phyloP scores from a whole-genome alignment of 2,113 vertebrate genomes.

The Colossoma macropomum region DNA sequence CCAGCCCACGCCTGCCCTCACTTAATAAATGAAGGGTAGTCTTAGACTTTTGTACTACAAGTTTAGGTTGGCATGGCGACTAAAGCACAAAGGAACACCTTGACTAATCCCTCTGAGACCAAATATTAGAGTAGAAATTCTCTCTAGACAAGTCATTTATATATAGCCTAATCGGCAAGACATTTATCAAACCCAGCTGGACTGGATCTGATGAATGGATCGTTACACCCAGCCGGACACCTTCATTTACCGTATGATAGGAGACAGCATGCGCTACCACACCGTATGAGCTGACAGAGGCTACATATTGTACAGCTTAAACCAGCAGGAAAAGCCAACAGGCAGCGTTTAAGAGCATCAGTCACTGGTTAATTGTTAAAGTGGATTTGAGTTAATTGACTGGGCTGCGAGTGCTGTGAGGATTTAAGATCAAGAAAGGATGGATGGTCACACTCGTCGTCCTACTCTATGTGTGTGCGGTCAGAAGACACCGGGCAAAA shows the following conservation, averaged over 20 bases:
- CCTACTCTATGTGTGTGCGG: not conserved
- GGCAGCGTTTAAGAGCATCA: not conserved
- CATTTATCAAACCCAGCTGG: not conserved
- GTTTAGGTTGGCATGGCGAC: too few species aligned
- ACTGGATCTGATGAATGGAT: not conserved
- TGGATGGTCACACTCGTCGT: not conserved
- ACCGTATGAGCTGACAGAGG: not conserved
- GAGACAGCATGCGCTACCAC: not conserved
- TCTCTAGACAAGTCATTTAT: not conserved
- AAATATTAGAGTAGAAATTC: too few species aligned
- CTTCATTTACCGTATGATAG: not conserved
- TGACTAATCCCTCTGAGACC: too few species aligned
- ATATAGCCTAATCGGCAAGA: not conserved
- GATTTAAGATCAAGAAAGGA: not conserved
- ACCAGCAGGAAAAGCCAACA: not conserved
- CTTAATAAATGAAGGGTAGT: too few species aligned
- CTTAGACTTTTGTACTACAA: too few species aligned
- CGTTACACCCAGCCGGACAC: not conserved
- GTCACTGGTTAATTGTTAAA: not conserved
- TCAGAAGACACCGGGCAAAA: not conserved
- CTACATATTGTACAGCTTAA: not conserved
- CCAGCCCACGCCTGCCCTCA: too few species aligned
- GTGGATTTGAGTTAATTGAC: constrained; percentile 18
- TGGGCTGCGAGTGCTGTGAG: not conserved
- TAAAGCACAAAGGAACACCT: too few species aligned